Conservation (phyloP, 1,140 invertebrate genomes). For the Orius insidiosus region DNA sequence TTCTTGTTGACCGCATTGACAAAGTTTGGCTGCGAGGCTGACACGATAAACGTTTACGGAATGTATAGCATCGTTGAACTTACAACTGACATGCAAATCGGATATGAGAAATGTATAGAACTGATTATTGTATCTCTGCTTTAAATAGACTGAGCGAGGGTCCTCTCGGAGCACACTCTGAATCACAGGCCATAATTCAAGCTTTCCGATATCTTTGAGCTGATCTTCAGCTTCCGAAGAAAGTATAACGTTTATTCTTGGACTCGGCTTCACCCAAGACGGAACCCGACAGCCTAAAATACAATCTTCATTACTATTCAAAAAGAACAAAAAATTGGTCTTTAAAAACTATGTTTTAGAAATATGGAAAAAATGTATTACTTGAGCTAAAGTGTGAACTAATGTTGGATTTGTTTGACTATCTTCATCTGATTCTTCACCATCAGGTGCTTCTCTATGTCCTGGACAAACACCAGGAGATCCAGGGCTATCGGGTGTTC, state of each 20-base stretch:
- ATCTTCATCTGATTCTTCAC: constrained; percentile 33
- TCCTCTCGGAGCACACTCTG: constrained; percentile 59
- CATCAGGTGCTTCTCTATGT: constrained; percentile 41
- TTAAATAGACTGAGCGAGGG: constrained; percentile 69
- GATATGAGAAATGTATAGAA: constrained; percentile 64
- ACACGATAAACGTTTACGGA: constrained; percentile 45
- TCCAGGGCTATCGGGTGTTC: constrained; percentile 1
- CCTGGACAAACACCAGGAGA: constrained; percentile 25
- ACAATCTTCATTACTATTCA: constrained; percentile 12
- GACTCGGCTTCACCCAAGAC: constrained; percentile 34
- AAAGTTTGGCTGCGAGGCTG: neutral
- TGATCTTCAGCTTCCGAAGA: constrained; percentile 45
- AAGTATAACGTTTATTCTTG: constrained; percentile 37
- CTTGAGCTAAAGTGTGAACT: constrained; percentile 5
- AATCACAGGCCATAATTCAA: constrained; percentile 39
- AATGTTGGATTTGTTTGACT: constrained; percentile 1
- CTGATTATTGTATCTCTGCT: constrained; percentile 52
- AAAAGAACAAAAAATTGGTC: neutral
- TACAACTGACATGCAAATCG: constrained; percentile 60
- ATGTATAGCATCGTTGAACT: constrained; percentile 47
- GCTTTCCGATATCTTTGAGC: constrained; percentile 26
- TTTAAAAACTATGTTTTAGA: neutral
- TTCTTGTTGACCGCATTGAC: neutral
- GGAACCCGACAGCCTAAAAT: constrained; percentile 32
- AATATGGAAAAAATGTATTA: neutral